These are phyloP conservation scores for Bergia sp. DNA, from an alignment of 92 coral and sea anemone species.

Conservation along the genomic window DNA sequence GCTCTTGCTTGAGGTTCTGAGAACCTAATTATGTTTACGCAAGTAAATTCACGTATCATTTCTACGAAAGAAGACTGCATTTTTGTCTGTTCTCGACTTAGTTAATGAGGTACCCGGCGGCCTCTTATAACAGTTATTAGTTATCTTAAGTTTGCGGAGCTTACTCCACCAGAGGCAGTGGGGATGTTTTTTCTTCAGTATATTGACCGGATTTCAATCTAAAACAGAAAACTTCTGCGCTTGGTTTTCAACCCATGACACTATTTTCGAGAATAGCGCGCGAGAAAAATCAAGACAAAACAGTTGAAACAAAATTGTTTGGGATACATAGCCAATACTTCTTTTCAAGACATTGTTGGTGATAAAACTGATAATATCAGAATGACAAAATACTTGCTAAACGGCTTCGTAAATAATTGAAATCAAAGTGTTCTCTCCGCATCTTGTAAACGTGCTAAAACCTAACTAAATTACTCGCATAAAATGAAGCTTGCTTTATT, in stretches of 20 bases:
- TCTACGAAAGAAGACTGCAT: not conserved
- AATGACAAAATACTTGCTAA: not conserved
- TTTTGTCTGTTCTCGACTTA: not conserved
- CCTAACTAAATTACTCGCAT: conserved; percentile 1
- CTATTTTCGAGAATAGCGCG: too few species aligned
- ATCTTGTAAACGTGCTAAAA: not conserved
- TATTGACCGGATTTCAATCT: not conserved
- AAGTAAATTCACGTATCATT: too few species aligned
- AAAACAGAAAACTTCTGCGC: not conserved
- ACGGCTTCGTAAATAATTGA: conserved; percentile 1
- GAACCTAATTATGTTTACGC: not conserved
- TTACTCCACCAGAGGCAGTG: not conserved
- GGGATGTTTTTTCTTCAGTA: too few species aligned
- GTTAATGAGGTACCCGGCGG: not conserved
- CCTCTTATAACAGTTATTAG: not conserved
- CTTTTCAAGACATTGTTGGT: not conserved
- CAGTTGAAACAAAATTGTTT: not conserved
- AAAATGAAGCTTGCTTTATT: not conserved
- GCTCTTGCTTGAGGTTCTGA: not conserved
- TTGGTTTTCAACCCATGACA: not conserved
- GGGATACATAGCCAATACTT: not conserved
- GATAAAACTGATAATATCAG: not conserved
- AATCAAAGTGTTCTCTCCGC: not conserved
- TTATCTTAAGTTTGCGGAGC: not conserved
- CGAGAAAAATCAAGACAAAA: not conserved